phyloP scores from a whole-genome alignment of 2,888 invertebrate species.

The Bombylius major region DNA sequence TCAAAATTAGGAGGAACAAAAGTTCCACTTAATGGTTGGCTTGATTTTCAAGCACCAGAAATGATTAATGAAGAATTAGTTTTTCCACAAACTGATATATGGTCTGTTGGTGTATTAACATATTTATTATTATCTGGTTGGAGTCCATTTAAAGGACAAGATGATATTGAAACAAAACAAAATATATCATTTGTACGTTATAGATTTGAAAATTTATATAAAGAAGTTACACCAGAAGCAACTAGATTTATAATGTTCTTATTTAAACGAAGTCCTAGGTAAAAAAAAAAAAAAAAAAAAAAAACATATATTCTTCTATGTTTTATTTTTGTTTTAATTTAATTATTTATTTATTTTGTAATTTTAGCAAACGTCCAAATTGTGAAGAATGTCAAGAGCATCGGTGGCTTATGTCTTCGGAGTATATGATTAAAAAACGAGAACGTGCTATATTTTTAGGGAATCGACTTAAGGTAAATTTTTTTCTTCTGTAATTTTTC shows the following conservation, averaged over 20 bases:
- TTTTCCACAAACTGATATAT: conserved; percentile 85
- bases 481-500: too few relatives aligned
- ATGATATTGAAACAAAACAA: conserved; percentile 73
- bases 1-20: conserved; percentile 63
- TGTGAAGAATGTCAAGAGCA: conserved; percentile 93
- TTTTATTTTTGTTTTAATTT: neutral
- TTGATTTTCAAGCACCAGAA: conserved; percentile 77
- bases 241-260: conserved; percentile 89
- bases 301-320: too few relatives aligned
- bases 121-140: conserved; percentile 88
- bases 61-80: conserved; percentile 76
- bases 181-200: conserved; percentile 87
- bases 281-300: too few relatives aligned
- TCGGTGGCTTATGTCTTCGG: conserved; percentile 86
- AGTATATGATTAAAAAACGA: conserved; percentile 85
- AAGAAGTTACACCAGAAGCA: conserved; percentile 86
- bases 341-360: conserved; percentile 3
- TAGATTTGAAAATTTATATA: conserved; percentile 86
- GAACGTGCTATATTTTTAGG: conserved; percentile 79
- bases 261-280: conserved; percentile 88
- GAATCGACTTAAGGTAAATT: conserved; percentile 60
- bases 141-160: conserved; percentile 77
- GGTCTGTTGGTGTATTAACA: conserved; percentile 85
- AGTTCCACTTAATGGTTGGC: conserved; percentile 51
- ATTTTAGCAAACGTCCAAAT: conserved; percentile 75